Evolutionary conservation across 2,113 vertebrate genomes (phyloP).

Genomic region (Urocitellus parryii): DNA sequence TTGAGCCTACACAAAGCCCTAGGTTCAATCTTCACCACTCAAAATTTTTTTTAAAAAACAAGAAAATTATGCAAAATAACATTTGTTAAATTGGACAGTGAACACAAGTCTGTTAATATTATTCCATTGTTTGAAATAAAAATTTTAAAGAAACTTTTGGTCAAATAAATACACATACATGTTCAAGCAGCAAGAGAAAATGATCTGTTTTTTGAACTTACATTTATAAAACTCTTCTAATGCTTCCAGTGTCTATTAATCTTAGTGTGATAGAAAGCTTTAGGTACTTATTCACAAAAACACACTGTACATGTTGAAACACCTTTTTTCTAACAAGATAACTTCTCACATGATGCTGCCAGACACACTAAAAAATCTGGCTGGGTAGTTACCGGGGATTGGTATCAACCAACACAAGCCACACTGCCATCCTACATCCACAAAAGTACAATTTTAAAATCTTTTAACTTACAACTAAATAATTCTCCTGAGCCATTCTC

Average conservation of each 20-base stretch:
- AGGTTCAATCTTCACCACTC: neutral
- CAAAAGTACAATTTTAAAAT: neutral
- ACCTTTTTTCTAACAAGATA: conserved; percentile 43
- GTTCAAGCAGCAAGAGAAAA: conserved; percentile 41
- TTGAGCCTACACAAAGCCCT: neutral
- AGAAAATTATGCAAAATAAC: conserved; percentile 64
- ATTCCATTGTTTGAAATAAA: neutral
- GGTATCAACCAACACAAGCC: neutral
- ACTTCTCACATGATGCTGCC: conserved; percentile 2
- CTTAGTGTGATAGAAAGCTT: conserved; percentile 24
- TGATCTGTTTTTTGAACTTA: conserved; percentile 30
- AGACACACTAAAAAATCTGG: neutral
- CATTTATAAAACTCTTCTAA: conserved; percentile 58
- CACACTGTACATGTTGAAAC: neutral
- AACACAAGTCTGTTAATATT: conserved; percentile 41
- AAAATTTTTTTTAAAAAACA: neutral
- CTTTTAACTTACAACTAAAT: conserved; percentile 43
- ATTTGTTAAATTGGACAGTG: conserved; percentile 48
- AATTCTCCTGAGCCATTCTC: conserved; percentile 30
- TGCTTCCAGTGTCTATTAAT: neutral
- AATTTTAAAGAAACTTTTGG: neutral
- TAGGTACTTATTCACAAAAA: conserved; percentile 42
- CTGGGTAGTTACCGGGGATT: neutral
- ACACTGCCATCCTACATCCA: neutral
- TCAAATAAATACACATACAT: conserved; percentile 38